These are phyloP conservation scores for Dissostichus mawsoni DNA, from an alignment of 2,113 vertebrate genomes.

Conservation along the genomic window DNA sequence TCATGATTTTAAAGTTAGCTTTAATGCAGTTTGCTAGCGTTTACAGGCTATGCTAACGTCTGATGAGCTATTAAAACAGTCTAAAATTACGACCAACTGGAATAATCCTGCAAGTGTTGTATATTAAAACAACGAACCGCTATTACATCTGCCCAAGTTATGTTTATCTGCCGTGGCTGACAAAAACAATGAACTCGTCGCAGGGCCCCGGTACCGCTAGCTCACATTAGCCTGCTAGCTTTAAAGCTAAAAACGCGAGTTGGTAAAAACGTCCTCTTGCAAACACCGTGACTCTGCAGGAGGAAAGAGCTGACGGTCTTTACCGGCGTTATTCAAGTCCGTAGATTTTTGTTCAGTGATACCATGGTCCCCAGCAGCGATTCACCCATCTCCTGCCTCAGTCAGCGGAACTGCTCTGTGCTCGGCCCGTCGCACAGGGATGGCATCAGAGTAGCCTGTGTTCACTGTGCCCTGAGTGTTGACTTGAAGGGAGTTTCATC, in stretches of 20 bases:
- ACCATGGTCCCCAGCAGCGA: constrained; percentile 1
- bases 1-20: constrained; percentile 56
- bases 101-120: no score
- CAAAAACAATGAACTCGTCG: constrained; percentile 48
- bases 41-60: background rate
- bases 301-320: background rate
- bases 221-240: constrained; percentile 50
- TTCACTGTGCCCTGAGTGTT: accelerated
- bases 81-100: no score
- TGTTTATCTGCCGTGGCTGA: constrained; percentile 8
- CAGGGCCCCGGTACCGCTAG: constrained; percentile 50
- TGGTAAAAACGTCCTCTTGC: background rate
- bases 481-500: constrained; percentile 12
- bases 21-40: constrained; percentile 24
- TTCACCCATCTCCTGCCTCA: constrained; percentile 52
- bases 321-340: background rate
- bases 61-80: background rate
- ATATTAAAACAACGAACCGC: background rate
- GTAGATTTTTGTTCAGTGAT: background rate
- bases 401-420: constrained; percentile 12
- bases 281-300: background rate
- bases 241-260: background rate
- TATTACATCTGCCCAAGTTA: constrained; percentile 12
- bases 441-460: constrained; percentile 40
- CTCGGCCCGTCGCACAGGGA: constrained; percentile 61